A percentile compares a stretch with the other conserved stretches of the same genome.
Evolutionary conservation across 1,140 invertebrate genomes (phyloP).

Genomic region (Marisa cornuarietis): DNA sequence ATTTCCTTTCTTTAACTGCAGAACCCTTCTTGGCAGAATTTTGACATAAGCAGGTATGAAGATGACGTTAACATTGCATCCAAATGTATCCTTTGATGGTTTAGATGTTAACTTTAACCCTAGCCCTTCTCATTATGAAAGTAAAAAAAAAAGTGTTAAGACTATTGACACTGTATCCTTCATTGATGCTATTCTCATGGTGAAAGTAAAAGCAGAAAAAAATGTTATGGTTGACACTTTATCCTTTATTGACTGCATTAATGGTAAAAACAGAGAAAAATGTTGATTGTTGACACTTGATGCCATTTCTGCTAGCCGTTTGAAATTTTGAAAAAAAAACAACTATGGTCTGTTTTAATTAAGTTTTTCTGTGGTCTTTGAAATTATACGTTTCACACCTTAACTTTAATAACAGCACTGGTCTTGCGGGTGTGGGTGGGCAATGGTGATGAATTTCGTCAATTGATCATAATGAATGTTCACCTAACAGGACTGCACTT

Average conservation of each 20-base stretch:
- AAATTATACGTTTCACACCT: neutral
- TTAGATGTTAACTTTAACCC: no score
- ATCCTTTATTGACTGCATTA: neutral
- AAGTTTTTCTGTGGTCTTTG: neutral
- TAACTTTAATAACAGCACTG: constrained; percentile 61
- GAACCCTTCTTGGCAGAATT: constrained; percentile 62
- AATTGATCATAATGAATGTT: constrained; percentile 83
- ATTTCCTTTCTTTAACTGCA: constrained; percentile 54
- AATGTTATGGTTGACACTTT: neutral
- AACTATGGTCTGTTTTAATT: neutral
- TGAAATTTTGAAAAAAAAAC: no score
- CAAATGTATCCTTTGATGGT: constrained; percentile 52
- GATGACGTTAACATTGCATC: constrained; percentile 43
- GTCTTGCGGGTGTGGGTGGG: constrained; percentile 63
- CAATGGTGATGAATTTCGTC: constrained; percentile 49
- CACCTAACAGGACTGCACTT: constrained; percentile 84
- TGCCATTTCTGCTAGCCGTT: no score
- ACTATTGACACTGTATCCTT: no score
- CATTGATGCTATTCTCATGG: no score
- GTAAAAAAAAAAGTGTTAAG: no score
- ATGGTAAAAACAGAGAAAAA: no score
- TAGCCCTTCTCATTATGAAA: no score
- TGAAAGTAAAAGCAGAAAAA: neutral
- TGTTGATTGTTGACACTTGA: no score
- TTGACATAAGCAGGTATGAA: constrained; percentile 55